A percentile compares a stretch with the other conserved stretches of the same genome.
These are phyloP conservation scores for Alloscopus bannaensis DNA, from an alignment of 2,888 invertebrate genomes.

Conservation along the genomic window DNA sequence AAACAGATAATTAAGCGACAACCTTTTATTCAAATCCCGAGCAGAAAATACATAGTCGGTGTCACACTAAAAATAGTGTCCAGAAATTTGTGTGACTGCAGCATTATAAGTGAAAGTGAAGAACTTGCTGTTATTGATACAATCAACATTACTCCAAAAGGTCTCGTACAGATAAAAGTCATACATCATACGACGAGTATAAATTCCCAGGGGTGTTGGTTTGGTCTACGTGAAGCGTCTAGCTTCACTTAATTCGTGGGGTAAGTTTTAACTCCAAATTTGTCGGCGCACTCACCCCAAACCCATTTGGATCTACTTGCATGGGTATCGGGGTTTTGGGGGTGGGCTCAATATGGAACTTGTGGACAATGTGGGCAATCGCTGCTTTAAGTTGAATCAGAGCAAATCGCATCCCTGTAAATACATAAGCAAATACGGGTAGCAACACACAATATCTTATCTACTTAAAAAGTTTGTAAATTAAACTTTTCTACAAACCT, in stretches of 20 bases:
- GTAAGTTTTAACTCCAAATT: slow-evolving; percentile 22
- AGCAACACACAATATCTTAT: not conserved
- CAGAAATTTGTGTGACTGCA: too few relatives aligned
- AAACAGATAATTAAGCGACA: too few relatives aligned
- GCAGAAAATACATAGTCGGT: too few relatives aligned
- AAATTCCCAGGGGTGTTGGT: not conserved
- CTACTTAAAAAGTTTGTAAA: not conserved
- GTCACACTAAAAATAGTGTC: too few relatives aligned
- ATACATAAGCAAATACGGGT: not conserved
- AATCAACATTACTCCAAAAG: not conserved
- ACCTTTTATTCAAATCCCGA: too few relatives aligned
- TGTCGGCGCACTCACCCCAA: slow-evolving; percentile 6
- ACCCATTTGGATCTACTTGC: not conserved
- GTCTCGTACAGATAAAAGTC: not conserved
- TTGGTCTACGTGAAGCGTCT: too few relatives aligned
- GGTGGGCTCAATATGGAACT: slow-evolving; percentile 25
- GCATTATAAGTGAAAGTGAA: too few relatives aligned
- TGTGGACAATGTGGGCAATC: slow-evolving; percentile 42
- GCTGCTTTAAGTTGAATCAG: slow-evolving; percentile 36
- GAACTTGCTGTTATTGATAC: not conserved
- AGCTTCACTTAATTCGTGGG: slow-evolving; percentile 17
- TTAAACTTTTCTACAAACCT: slow-evolving; percentile 9
- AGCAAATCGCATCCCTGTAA: slow-evolving; percentile 34
- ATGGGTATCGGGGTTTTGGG: slow-evolving; percentile 14
- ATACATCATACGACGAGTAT: not conserved